Evolutionary conservation across 2,888 invertebrate species (phyloP), one percentile per base, ranked within the genome.

Genomic region (Steromphala cineraria): DNA sequence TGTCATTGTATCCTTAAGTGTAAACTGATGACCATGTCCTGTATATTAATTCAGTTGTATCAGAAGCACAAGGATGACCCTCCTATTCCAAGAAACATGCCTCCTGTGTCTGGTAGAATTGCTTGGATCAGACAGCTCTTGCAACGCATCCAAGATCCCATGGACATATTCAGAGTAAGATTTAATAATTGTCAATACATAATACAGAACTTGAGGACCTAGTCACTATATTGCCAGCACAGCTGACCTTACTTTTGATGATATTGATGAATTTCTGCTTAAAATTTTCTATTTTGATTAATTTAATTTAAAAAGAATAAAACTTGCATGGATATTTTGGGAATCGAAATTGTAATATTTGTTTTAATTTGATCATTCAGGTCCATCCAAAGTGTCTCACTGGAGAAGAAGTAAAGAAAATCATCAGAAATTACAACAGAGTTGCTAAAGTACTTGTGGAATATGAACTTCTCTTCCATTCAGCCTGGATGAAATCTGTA

Each of bases 101-200:
- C 97, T 2, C 97, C 97, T 0, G 95, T 97, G 19, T 94, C 96
- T 19, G 97, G 97, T 4, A 95, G 97, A 89, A 95, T 98, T 24
- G 95, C 95, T 91, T 98, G 98, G 97, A 96, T 97, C 85, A 94
- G 97, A 81, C 96, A 96, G 88, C 95, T 97, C 81, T 96, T 96
- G 87, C 95, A 95, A 81, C 95, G 96, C 84, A 95, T 97, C 79
- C 95, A 96, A 89, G 94, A 94, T 24, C 97, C 97, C 0, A 97
- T 97, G 97, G 94, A 95, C 75, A 94, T 95, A 92, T 90, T 95
- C 84, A 90, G 86, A 85, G 90, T 89, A 80, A 81, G 80, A 75
- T 24, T n/a, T 7, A 36, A 3, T 62, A 1, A 24, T 15, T 7
- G 13, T 13, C 46, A 46, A 46, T 46, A 46, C 46, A 5, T 46